Conservation (phyloP, 1,140 invertebrate species). For the Sycophaga agraensis region DNA sequence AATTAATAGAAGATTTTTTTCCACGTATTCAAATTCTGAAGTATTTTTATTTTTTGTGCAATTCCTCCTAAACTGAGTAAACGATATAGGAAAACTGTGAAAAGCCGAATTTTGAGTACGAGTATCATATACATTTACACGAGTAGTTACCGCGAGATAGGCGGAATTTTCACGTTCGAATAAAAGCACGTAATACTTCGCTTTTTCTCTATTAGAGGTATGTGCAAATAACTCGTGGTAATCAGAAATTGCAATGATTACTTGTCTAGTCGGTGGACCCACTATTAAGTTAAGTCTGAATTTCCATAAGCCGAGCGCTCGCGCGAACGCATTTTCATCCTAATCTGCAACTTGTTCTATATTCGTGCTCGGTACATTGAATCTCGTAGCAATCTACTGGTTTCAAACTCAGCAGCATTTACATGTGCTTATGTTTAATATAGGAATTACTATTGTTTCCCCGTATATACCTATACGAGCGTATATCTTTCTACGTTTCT, state of each 20-base stretch:
- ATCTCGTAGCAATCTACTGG: conserved; percentile 12
- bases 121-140: too few relatives aligned
- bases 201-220: too few relatives aligned
- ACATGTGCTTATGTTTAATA: conserved; percentile 4
- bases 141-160: too few relatives aligned
- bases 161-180: too few relatives aligned
- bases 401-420: not conserved
- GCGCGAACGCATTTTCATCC: conserved; percentile 23
- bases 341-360: conserved; percentile 24
- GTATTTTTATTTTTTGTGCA: too few relatives aligned
- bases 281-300: conserved; percentile 2
- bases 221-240: too few relatives aligned
- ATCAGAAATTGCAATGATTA: conserved; percentile 2
- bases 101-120: too few relatives aligned
- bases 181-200: too few relatives aligned
- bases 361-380: conserved; percentile 12
- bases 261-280: not conserved
- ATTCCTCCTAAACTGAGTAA: too few relatives aligned
- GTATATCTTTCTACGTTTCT: not conserved
- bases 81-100: too few relatives aligned
- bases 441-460: not conserved
- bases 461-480: not conserved
- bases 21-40: too few relatives aligned
- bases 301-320: conserved; percentile 3
- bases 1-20: too few relatives aligned